phyloP scores from a whole-genome alignment of 2,888 invertebrate genomes.

The Loripinus fragilis region DNA sequence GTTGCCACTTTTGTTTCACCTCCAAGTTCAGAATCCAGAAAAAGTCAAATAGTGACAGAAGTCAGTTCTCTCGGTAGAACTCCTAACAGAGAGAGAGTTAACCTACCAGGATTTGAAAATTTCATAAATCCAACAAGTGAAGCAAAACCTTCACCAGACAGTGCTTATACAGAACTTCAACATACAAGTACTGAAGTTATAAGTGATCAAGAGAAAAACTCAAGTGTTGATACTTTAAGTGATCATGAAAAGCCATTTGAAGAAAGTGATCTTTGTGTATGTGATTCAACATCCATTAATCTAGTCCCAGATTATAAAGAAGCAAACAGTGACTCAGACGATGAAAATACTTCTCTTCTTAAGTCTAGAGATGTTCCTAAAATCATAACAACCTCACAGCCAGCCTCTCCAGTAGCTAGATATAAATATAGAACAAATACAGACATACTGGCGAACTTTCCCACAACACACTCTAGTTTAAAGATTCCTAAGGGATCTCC shows the following conservation, averaged over 20 bases:
- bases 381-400: conserved; percentile 19
- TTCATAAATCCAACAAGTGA: not conserved
- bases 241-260: not conserved
- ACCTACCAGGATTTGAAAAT: conserved; percentile 20
- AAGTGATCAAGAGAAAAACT: not conserved
- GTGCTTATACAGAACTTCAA: not conserved
- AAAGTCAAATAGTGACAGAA: conserved; percentile 60
- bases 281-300: conserved; percentile 1
- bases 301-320: not conserved
- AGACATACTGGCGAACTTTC: conserved; percentile 25
- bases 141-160: not conserved
- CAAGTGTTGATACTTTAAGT: not conserved
- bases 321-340: conserved; percentile 7
- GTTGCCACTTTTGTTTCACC: conserved; percentile 61
- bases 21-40: conserved; percentile 59
- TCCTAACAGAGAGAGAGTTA: conserved; percentile 46
- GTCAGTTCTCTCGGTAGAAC: conserved; percentile 55
- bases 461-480: conserved; percentile 47
- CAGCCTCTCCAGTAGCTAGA: conserved; percentile 40
- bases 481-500: conserved; percentile 56
- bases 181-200: not conserved
- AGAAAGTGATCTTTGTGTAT: not conserved
- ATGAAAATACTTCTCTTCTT: conserved; percentile 13
- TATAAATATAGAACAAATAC: conserved; percentile 46
- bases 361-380: conserved; percentile 7